Evolutionary conservation across 1,140 invertebrate genomes (phyloP).

Genomic region (Pogonomyrmex californicus): DNA sequence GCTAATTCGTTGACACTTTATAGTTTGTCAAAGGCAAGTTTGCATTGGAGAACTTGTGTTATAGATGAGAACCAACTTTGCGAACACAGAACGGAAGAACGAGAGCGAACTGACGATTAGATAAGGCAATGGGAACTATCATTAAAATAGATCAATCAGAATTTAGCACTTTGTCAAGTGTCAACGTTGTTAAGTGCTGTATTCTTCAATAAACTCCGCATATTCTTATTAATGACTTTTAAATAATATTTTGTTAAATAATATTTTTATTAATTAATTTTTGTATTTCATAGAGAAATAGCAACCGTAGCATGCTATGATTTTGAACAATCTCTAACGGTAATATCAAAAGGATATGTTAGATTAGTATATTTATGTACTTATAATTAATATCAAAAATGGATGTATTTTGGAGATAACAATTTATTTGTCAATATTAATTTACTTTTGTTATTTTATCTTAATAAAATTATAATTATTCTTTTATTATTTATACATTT

Average conservation of each 20-base stretch:
- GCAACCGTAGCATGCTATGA: neutral
- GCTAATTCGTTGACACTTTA: constrained; percentile 47
- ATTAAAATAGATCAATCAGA: constrained; percentile 33
- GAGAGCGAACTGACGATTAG: constrained; percentile 30
- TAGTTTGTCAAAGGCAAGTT: constrained; percentile 54
- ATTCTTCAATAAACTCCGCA: neutral
- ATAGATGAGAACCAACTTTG: constrained; percentile 44
- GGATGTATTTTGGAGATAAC: neutral
- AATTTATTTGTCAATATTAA: neutral
- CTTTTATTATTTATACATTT: neutral
- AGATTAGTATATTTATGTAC: neutral
- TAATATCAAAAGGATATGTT: neutral
- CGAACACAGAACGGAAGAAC: constrained; percentile 35
- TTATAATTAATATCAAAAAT: neutral
- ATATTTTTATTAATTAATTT: neutral
- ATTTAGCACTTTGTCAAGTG: constrained; percentile 12
- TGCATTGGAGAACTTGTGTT: constrained; percentile 39
- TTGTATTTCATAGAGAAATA: neutral
- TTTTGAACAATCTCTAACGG: neutral
- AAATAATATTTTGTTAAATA: neutral
- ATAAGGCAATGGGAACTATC: neutral
- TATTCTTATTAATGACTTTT: neutral
- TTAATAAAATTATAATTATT: neutral
- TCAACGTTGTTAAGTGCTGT: neutral
- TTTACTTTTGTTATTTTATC: neutral